Evolutionary conservation across 2,113 vertebrate genomes (phyloP).

Genomic region (Sigmodon hispidus): DNA sequence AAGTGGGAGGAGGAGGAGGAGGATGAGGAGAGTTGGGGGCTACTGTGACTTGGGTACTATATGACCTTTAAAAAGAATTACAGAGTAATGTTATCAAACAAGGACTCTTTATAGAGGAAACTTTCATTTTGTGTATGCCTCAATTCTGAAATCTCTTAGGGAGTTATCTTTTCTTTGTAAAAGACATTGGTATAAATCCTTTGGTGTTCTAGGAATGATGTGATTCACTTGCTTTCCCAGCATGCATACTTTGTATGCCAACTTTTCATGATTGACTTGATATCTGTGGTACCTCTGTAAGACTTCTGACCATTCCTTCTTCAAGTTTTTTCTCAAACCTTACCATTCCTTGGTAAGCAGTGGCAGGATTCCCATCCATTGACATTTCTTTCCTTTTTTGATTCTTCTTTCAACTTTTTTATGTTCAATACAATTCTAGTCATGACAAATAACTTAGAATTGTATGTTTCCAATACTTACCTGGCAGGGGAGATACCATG

Average conservation of each 20-base stretch:
- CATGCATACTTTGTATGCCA: not conserved
- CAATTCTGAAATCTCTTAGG: not conserved
- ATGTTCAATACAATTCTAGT: not conserved
- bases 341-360: not conserved
- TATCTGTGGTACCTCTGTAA: not conserved
- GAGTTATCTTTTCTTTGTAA: constrained; percentile 6
- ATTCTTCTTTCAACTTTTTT: constrained; percentile 38
- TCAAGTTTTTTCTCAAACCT: not conserved
- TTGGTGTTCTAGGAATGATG: not conserved
- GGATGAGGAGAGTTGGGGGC: no score
- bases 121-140: constrained; percentile 38
- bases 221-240: not conserved
- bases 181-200: not conserved
- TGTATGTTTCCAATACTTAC: not conserved
- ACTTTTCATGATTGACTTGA: not conserved
- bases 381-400: not conserved
- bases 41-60: not conserved
- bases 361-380: not conserved
- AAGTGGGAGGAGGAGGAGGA: not conserved
- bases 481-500: no score
- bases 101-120: not conserved
- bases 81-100: no score
- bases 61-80: not conserved
- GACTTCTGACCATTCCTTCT: not conserved
- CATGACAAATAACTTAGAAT: constrained; percentile 3